Evolutionary conservation across 2,113 vertebrate species (phyloP).

Genomic region (Pterocles orientalis): DNA sequence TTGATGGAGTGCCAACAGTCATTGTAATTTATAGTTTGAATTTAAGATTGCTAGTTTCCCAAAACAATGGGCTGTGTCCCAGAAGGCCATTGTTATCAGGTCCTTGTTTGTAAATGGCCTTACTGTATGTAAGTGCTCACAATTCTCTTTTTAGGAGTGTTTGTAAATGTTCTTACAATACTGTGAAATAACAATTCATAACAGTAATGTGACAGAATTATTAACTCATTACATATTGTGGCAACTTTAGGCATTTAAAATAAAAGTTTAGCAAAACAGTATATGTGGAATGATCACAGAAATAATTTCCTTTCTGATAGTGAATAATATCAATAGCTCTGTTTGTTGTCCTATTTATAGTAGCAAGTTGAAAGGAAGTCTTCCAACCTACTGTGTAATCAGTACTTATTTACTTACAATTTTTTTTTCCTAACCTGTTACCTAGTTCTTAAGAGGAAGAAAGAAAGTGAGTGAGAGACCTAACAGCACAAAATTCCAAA

Average conservation of each 20-base stretch:
- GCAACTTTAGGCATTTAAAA: neutral
- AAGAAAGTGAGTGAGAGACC: conserved; percentile 7
- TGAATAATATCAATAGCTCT: neutral
- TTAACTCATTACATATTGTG: neutral
- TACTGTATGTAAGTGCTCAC: neutral
- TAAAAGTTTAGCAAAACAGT: neutral
- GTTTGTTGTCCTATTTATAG: conserved; percentile 1
- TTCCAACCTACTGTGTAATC: conserved; percentile 15
- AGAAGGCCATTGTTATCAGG: neutral
- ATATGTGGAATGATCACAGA: neutral
- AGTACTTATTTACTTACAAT: conserved; percentile 1
- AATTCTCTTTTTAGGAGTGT: neutral
- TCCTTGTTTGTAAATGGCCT: neutral
- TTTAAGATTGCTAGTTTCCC: conserved; percentile 37
- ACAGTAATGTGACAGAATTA: neutral
- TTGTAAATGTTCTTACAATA: neutral
- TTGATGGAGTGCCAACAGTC: conserved; percentile 38
- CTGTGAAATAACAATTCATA: neutral
- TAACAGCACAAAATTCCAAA: conserved; percentile 4
- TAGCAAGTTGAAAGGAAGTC: neutral
- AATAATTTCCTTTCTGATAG: neutral
- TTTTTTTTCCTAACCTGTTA: neutral
- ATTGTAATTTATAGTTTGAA: conserved; percentile 41
- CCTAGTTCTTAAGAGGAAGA: neutral
- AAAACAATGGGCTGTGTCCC: conserved; percentile 14